Conservation (phyloP, 2,888 invertebrate genomes). For the Syrista parreyssii region DNA sequence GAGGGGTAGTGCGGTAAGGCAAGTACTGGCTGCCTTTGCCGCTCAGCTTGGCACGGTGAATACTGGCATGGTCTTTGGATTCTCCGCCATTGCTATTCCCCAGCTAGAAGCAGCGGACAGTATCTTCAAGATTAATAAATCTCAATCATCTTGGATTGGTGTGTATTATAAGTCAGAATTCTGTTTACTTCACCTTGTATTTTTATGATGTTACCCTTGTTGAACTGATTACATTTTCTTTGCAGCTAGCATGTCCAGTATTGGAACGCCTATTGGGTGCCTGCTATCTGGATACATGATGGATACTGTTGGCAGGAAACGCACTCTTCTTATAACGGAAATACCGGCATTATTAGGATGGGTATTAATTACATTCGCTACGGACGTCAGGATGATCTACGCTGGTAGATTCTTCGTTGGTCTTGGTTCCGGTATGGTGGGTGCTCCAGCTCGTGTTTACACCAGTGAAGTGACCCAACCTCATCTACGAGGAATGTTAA, state of each 20-base stretch:
- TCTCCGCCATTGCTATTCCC: slow-evolving; percentile 75
- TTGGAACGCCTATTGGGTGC: slow-evolving; percentile 78
- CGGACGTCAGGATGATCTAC: slow-evolving; percentile 73
- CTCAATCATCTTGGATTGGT: slow-evolving; percentile 78
- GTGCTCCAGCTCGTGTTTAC: slow-evolving; percentile 77
- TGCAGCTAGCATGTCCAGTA: slow-evolving; percentile 75
- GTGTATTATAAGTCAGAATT: slow-evolving; percentile 33
- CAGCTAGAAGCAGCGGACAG: slow-evolving; percentile 70
- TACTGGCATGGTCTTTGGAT: slow-evolving; percentile 78
- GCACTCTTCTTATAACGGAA: slow-evolving; percentile 74
- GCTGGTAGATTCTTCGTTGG: slow-evolving; percentile 76
- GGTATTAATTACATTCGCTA: slow-evolving; percentile 72
- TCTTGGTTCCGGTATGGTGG: slow-evolving; percentile 79
- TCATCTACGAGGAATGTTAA: slow-evolving; percentile 79
- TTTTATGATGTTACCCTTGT: no score
- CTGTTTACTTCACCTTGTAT: no score
- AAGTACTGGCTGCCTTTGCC: slow-evolving; percentile 74
- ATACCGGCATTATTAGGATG: slow-evolving; percentile 78
- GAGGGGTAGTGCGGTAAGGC: slow-evolving; percentile 57
- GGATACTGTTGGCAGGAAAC: slow-evolving; percentile 76
- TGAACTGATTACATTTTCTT: slow-evolving; percentile 21
- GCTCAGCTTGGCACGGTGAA: slow-evolving; percentile 78
- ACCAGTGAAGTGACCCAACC: slow-evolving; percentile 80
- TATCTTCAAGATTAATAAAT: slow-evolving; percentile 67
- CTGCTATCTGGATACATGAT: slow-evolving; percentile 77